Base-by-base conservation (phyloP, 1,140 invertebrate genomes). In the Drosophila pseudoananassae region DNA sequence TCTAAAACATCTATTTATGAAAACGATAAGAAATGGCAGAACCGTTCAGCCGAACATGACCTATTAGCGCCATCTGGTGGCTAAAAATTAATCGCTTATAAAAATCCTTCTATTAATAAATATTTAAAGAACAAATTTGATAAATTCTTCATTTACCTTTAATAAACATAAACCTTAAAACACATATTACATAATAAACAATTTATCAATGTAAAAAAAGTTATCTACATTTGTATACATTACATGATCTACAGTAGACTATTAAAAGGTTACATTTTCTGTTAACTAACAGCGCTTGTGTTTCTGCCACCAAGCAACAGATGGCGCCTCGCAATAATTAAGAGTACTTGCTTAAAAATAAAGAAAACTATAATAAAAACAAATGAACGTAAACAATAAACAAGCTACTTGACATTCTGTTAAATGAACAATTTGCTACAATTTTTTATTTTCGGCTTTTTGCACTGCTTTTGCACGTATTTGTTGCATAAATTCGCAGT, bases 401-500 rank as follows among this genome's bases (percentile, higher is more conserved):
- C 17, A 58, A 31, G n/a, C 51, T 54, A 45, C 17, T 60, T 17
- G 56, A 33, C 43, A 31, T 51, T 66, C 15, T 31, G 27, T 50
- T 52, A 23, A 31, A 23, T 10, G 46, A 53, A 52, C 65, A 38
- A 70, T 70, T 71, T 43, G n/a, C 60, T 27, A 25, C 33, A 49
- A 23, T 36, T 45, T 36, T 53, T 33, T 45, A 47, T 51, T 36
- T 52, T 29, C 46, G 43, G 33, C 43, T 76, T 68, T 83, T 83
- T 56, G 64, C 76, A 75, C 79, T 15, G 46, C 59, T 68, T 83
- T 83, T 49, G 70, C 80, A 75, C 79, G 51, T 70, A 84, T 63
- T 71, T 68, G 75, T 87, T 78, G 70, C 51, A 69, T 74, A 87
- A 87, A 87, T 82, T 82, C 80, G 65, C 78, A 66, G 75, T 56